Evolutionary conservation across 2,797 vertebrate genomes (phyloP).

Genomic region (Hafferia zeledoni): DNA sequence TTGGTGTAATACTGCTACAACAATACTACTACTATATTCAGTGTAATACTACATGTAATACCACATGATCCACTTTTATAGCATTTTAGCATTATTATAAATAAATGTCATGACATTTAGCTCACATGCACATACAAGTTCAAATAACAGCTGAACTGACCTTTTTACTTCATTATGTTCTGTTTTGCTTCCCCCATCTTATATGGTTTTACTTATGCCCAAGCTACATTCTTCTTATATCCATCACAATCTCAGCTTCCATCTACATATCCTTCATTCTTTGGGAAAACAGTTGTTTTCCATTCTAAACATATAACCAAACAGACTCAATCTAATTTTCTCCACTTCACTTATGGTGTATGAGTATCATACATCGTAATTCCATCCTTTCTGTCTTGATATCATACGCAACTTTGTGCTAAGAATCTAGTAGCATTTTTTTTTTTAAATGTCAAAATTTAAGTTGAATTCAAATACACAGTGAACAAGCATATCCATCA

Average conservation of each 20-base stretch:
- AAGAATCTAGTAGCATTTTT: background rate
- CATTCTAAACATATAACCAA: background rate
- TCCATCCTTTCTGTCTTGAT: constrained; percentile 6
- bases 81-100: background rate
- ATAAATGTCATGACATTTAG: background rate
- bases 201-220: background rate
- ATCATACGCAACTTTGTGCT: background rate
- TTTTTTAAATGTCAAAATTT: constrained; percentile 36
- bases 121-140: background rate
- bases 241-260: background rate
- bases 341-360: constrained; percentile 20
- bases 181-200: background rate
- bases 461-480: background rate
- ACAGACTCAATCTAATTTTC: constrained; percentile 28
- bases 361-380: background rate
- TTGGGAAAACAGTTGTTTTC: background rate
- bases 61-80: background rate
- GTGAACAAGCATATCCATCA: constrained; percentile 13
- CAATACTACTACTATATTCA: background rate
- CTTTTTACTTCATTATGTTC: background rate
- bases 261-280: background rate
- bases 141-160: background rate
- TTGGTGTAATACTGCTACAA: background rate
- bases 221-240: background rate
- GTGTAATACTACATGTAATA: background rate